A percentile compares a stretch with the other conserved stretches of the same genome.
These are phyloP conservation scores for Harmothoe impar DNA, from an alignment of 2,888 invertebrate species.

Conservation along the genomic window DNA sequence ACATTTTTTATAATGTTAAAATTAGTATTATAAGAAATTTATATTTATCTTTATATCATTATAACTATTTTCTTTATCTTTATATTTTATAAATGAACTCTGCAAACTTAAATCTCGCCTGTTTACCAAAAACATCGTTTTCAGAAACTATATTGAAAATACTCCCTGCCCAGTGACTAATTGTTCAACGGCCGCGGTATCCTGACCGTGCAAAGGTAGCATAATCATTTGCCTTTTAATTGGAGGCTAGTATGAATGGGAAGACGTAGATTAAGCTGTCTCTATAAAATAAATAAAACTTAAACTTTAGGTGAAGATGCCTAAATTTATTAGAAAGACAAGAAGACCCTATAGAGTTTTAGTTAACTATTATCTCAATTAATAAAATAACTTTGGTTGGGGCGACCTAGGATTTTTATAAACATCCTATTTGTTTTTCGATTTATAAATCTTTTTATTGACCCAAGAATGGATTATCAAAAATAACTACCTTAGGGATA, in stretches of 20 bases:
- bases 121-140: constrained; percentile 80
- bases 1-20: constrained; percentile 42
- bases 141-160: constrained; percentile 71
- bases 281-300: constrained; percentile 68
- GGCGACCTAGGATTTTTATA: constrained; percentile 68
- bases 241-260: constrained; percentile 72
- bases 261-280: constrained; percentile 69
- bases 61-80: not conserved
- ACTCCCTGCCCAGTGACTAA: constrained; percentile 76
- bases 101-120: constrained; percentile 75
- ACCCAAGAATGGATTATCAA: constrained; percentile 66
- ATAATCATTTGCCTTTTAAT: constrained; percentile 75
- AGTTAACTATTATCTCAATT: constrained; percentile 19
- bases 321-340: constrained; percentile 70
- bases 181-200: constrained; percentile 76
- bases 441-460: constrained; percentile 45
- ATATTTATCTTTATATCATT: not conserved
- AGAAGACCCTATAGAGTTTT: constrained; percentile 73
- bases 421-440: constrained; percentile 57
- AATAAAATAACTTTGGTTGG: constrained; percentile 67
- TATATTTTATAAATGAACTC: constrained; percentile 73
- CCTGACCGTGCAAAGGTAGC: constrained; percentile 78
- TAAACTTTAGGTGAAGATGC: constrained; percentile 70
- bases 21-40: not conserved
- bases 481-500: constrained; percentile 76